Evolutionary conservation across 2,113 vertebrate species (phyloP).

Genomic region (Arvicanthis niloticus): DNA sequence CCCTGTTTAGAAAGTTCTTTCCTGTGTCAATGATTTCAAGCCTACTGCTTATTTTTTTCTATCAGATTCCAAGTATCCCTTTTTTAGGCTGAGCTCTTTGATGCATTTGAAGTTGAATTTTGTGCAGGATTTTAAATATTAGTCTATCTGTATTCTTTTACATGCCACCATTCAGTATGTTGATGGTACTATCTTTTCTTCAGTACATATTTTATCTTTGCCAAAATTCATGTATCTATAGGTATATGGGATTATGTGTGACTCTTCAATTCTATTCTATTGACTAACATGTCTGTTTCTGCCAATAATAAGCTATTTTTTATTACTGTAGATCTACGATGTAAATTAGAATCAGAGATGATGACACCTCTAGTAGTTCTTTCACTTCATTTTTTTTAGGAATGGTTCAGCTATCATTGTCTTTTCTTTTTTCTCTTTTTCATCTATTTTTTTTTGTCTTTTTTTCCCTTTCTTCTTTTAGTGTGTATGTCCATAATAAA

Average conservation of each 20-base stretch:
- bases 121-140: not conserved
- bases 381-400: not conserved
- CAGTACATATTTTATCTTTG: not conserved
- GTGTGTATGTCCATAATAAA: not conserved
- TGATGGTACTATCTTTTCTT: not conserved
- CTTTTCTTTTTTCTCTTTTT: not conserved
- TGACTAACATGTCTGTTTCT: not conserved
- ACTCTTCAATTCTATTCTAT: not conserved
- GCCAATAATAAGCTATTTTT: not conserved
- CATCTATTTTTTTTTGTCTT: too few relatives aligned
- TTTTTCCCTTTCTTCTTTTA: too few relatives aligned
- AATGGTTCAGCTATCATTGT: not conserved
- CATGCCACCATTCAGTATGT: too few relatives aligned
- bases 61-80: not conserved
- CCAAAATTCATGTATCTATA: not conserved
- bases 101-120: not conserved
- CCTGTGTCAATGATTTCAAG: not conserved
- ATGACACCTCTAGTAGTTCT: not conserved
- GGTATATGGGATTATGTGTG: not conserved
- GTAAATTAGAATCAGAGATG: not conserved
- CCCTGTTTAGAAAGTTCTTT: not conserved
- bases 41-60: not conserved
- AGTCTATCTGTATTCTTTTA: not conserved
- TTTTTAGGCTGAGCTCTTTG: not conserved
- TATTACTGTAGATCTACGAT: not conserved